Base-by-base conservation (phyloP, 2,113 vertebrate species). In the Morone chrysops region DNA sequence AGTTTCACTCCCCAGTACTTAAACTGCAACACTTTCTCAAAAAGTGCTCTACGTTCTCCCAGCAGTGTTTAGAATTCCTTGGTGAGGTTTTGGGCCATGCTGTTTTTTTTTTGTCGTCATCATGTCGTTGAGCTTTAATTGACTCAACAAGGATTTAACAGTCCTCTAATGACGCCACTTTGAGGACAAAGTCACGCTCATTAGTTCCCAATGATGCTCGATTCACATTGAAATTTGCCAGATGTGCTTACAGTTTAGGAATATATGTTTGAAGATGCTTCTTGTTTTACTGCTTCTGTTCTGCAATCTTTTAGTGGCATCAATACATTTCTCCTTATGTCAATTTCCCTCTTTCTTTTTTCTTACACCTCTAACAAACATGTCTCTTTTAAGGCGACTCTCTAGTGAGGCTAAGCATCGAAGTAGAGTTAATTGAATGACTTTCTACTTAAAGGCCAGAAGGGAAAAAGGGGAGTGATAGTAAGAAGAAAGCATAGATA, bases 121-220 rank as follows among this genome's bases (percentile, higher is more conserved):
- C 71, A 61, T 85, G 82, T 90, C 70, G 61, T 88, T 84, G 87
- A 89, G 78, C 87, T 91, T 90, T 90, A 92, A 90, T 91, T 92
- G 91, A 85, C 89, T 91, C 85, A 91, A 88, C 89, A 75, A 90
- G 88, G 91, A 93, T 88, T 92, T 89, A 70, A 57, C 88, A 57
- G 80, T 78, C 81, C 90, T 91, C 88, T 89, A 84, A 91, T 89
- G 88, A 84, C 87, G 78, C 80, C 82, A 78, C 88, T 89, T 83
- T 88, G 83, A 92, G 86, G 92, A 92, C 86, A 83, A 78, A 87
- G 84, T 86, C 89, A 89, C 74, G 78, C 89, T 93, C 82, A 78
- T 92, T 92, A 92, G 85, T 82, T 91, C 81, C 88, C 90, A 85
- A 91, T 85, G 87, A 93, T 81, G 83, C 89, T 84, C 75, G 8